Conservation (phyloP, 2,113 vertebrate genomes). For the Clupea harengus region DNA sequence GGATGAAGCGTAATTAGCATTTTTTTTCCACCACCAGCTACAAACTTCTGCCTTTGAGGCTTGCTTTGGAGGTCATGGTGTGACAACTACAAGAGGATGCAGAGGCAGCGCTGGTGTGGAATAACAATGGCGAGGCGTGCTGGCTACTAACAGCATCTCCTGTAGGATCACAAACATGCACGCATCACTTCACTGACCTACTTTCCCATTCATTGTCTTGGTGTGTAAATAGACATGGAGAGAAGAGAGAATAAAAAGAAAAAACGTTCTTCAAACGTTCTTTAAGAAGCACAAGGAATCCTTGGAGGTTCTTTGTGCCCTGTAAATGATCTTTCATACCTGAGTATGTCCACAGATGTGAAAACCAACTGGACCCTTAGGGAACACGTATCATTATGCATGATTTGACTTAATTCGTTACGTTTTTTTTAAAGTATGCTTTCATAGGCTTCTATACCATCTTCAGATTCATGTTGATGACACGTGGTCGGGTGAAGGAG, state of each 20-base stretch:
- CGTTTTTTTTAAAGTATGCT: background rate
- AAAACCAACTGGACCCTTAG: background rate
- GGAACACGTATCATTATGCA: background rate
- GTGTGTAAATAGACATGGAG: background rate
- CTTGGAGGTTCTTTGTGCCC: background rate
- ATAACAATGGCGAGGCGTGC: background rate
- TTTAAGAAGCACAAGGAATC: background rate
- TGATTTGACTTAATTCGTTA: no score
- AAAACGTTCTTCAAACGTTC: background rate
- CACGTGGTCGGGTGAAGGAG: background rate
- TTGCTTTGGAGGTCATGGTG: constrained; percentile 36
- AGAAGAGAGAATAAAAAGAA: no score
- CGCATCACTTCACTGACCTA: constrained; percentile 7
- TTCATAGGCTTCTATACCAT: background rate
- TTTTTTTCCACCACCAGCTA: constrained; percentile 11
- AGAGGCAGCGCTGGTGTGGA: background rate
- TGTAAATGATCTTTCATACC: background rate
- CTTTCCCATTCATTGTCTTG: background rate
- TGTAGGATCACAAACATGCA: constrained; percentile 6
- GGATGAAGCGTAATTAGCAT: constrained; percentile 17
- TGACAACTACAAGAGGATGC: background rate
- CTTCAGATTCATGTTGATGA: background rate
- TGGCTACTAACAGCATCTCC: background rate
- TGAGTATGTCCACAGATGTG: background rate
- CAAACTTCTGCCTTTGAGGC: constrained; percentile 33